Percentiles rank a stretch among this genome's conserved stretches.
These are phyloP conservation scores for Tachysurus vachellii DNA, from an alignment of 2,113 vertebrate species.

Conservation along the genomic window DNA sequence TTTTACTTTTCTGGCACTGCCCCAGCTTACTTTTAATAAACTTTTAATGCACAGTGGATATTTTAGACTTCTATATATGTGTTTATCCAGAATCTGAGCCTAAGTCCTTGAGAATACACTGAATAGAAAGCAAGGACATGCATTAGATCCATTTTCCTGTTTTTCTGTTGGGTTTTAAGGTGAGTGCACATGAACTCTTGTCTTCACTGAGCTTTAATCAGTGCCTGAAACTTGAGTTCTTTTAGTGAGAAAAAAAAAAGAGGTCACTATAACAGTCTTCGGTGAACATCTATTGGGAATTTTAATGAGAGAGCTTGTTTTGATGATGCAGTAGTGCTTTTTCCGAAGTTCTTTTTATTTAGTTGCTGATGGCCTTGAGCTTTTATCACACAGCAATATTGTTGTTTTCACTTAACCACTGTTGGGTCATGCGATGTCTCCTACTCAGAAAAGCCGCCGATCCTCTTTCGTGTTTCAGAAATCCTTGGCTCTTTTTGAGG, in stretches of 20 bases:
- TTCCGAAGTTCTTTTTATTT: constrained; percentile 17
- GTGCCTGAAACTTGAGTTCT: constrained; percentile 17
- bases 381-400: constrained; percentile 45
- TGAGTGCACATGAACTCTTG: constrained; percentile 40
- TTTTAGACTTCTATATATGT: constrained; percentile 13
- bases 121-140: neutral
- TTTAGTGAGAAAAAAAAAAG: constrained; percentile 21
- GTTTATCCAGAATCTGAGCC: constrained; percentile 21
- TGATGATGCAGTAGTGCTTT: constrained; percentile 40
- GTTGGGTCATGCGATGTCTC: constrained; percentile 38
- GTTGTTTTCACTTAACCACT: constrained; percentile 37
- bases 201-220: constrained; percentile 48
- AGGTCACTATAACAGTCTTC: constrained; percentile 41
- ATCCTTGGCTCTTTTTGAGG: constrained; percentile 42
- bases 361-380: constrained; percentile 36
- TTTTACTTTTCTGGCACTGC: neutral
- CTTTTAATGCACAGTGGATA: constrained; percentile 14
- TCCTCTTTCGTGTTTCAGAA: constrained; percentile 26
- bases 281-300: constrained; percentile 41
- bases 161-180: neutral
- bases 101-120: neutral
- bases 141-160: constrained; percentile 4
- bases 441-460: constrained; percentile 8
- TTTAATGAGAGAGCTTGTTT: constrained; percentile 52
- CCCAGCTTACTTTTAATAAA: neutral